Percentiles rank a stretch among this genome's conserved stretches.
Evolutionary conservation across 2,113 vertebrate species (phyloP).

Genomic region (Piaya cayana): DNA sequence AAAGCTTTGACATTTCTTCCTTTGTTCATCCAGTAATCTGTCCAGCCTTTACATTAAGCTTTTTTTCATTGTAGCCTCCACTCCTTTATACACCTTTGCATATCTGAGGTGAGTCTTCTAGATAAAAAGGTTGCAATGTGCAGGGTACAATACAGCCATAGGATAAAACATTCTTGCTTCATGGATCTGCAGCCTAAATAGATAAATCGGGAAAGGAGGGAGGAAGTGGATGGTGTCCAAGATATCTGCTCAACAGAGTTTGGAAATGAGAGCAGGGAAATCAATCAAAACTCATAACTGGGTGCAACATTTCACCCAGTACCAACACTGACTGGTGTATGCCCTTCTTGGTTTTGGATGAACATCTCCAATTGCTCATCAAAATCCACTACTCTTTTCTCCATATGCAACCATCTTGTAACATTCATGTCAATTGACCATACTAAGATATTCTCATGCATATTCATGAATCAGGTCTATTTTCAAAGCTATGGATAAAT

Average conservation of each 20-base stretch:
- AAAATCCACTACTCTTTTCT: neutral
- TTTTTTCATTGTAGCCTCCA: neutral
- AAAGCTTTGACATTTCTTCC: neutral
- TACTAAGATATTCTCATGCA: neutral
- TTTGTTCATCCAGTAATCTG: neutral
- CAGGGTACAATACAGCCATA: neutral
- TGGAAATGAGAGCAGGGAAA: neutral
- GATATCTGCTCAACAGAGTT: neutral
- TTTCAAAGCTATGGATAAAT: neutral
- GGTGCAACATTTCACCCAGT: neutral
- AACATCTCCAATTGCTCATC: neutral
- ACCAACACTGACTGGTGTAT: neutral
- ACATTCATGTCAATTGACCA: neutral
- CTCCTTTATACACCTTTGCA: neutral
- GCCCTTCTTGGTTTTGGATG: neutral
- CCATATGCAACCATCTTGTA: neutral
- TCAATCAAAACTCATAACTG: neutral
- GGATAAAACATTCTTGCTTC: neutral
- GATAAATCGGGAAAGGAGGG: neutral
- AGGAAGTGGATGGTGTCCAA: neutral
- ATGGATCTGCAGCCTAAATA: neutral
- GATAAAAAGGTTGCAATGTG: neutral
- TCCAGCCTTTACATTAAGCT: neutral
- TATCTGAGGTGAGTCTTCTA: neutral
- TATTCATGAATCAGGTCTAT: neutral